phyloP scores from a whole-genome alignment of 2,113 vertebrate genomes.

The Oncorhynchus gorbuscha region DNA sequence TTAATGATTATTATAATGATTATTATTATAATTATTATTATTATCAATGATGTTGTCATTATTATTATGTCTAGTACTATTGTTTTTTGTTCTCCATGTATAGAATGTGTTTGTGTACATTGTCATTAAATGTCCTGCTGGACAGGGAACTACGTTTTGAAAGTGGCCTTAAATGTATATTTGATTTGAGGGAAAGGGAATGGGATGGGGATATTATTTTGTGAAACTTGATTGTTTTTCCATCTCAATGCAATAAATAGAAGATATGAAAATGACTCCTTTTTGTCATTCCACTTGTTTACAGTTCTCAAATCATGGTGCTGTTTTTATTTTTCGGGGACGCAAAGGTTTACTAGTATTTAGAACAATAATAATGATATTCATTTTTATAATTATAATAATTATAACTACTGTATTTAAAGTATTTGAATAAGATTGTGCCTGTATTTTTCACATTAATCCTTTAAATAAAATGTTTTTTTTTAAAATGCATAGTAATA shows the following conservation, averaged over 20 bases:
- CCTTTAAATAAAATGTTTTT: slow-evolving; percentile 68
- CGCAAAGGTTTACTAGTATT: slow-evolving; percentile 32
- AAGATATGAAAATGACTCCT: slow-evolving; percentile 64
- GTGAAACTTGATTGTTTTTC: slow-evolving; percentile 69
- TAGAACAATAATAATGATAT: slow-evolving; percentile 66
- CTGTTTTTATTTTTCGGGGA: slow-evolving; percentile 31
- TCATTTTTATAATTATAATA: slow-evolving; percentile 66
- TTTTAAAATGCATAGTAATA: slow-evolving; percentile 53
- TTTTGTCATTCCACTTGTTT: slow-evolving; percentile 72
- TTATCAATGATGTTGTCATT: slow-evolving; percentile 66
- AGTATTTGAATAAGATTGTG: slow-evolving; percentile 52
- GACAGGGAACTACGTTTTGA: slow-evolving; percentile 77
- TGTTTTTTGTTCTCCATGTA: slow-evolving; percentile 70
- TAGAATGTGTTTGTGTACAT: slow-evolving; percentile 68
- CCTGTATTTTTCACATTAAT: slow-evolving; percentile 44
- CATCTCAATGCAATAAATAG: slow-evolving; percentile 72
- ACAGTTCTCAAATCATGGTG: slow-evolving; percentile 54
- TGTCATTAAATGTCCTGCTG: slow-evolving; percentile 80
- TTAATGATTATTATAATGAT: slow-evolving; percentile 52
- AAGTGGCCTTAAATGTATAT: slow-evolving; percentile 78
- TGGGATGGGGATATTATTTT: slow-evolving; percentile 63
- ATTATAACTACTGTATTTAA: slow-evolving; percentile 61
- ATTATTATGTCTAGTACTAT: slow-evolving; percentile 66
- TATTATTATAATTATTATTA: slow-evolving; percentile 46
- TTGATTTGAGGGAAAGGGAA: slow-evolving; percentile 64